phyloP scores from a whole-genome alignment of 2,113 vertebrate species.

The Todiramphus chloris region DNA sequence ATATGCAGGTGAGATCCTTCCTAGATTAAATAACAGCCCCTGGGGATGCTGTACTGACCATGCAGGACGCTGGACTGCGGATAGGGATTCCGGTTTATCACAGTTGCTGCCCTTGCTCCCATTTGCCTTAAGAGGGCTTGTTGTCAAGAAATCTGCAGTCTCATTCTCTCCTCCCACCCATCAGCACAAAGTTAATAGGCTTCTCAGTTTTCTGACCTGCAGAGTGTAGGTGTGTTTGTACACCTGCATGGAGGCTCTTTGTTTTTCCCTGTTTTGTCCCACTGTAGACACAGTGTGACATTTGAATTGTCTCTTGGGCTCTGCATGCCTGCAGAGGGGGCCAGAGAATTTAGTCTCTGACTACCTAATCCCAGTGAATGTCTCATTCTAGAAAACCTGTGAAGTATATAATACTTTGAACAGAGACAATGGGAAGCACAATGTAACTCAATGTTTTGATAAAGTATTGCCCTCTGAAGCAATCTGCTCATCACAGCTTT shows the following conservation, averaged over 20 bases:
- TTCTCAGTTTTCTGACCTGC: rapidly evolving
- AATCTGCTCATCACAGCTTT: background rate
- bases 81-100: background rate
- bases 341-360: background rate
- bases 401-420: background rate
- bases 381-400: background rate
- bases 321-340: background rate
- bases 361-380: background rate
- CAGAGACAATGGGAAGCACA: background rate
- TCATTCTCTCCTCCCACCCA: background rate
- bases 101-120: background rate
- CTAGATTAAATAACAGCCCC: rapidly evolving
- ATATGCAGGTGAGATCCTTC: background rate
- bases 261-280: rapidly evolving
- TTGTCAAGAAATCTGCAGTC: background rate
- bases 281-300: rapidly evolving
- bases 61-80: rapidly evolving
- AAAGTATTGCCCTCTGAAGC: background rate
- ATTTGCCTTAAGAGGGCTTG: background rate
- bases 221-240: background rate
- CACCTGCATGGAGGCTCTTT: rapidly evolving
- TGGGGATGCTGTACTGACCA: rapidly evolving
- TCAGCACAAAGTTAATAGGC: rapidly evolving
- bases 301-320: background rate
- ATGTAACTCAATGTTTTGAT: background rate